Conservation (phyloP, 2,113 vertebrate species). For the Brachirus orientalis region DNA sequence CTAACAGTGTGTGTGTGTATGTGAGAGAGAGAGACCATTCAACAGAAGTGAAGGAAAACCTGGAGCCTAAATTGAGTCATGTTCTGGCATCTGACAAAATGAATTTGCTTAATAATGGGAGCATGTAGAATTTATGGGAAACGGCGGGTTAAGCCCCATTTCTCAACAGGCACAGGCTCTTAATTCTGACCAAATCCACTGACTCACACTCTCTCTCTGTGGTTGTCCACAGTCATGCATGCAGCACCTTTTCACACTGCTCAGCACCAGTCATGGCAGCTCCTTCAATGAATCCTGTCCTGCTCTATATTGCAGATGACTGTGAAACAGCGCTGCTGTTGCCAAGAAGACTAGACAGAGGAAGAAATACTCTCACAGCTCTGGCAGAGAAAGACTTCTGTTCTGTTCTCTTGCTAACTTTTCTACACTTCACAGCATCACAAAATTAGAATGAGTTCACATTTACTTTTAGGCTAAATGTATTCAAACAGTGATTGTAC, state of each 20-base stretch:
- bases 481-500: conserved; percentile 34
- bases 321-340: conserved; percentile 1
- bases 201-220: conserved; percentile 18
- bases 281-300: conserved; percentile 12
- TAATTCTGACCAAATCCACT: conserved; percentile 39
- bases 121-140: conserved; percentile 58
- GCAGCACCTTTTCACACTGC: conserved; percentile 28
- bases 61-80: conserved; percentile 58
- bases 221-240: conserved; percentile 6
- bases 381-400: conserved; percentile 28
- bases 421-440: conserved; percentile 8
- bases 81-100: conserved; percentile 54
- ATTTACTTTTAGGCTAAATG: conserved; percentile 23
- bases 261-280: conserved; percentile 10
- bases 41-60: conserved; percentile 60
- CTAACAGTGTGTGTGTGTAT: conserved; percentile 4
- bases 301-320: conserved; percentile 21
- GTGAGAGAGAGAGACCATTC: conserved; percentile 48
- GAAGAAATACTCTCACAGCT: conserved; percentile 24
- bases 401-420: conserved; percentile 23
- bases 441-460: conserved; percentile 13
- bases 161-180: conserved; percentile 22
- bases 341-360: conserved; percentile 36
- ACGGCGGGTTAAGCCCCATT: conserved; percentile 29
- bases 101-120: conserved; percentile 68